Evolutionary conservation across 1,140 invertebrate genomes (phyloP).

Genomic region (Paraescarpia echinospica): DNA sequence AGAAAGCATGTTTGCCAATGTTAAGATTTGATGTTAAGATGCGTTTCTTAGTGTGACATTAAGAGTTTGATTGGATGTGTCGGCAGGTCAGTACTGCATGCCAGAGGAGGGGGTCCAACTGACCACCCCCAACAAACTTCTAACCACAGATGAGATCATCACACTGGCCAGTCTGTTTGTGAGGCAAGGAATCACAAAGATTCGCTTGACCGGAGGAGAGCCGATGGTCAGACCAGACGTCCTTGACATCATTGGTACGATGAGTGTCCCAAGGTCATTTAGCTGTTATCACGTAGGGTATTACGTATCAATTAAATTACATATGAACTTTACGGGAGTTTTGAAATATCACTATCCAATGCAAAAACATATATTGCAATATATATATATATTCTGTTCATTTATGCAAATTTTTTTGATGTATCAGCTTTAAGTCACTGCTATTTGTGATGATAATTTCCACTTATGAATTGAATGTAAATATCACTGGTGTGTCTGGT

Average conservation of each 20-base stretch:
- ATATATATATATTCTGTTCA: background rate
- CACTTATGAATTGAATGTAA: too few species aligned
- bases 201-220: constrained; percentile 95
- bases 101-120: constrained; percentile 89
- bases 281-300: background rate
- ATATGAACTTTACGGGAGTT: background rate
- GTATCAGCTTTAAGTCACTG: background rate
- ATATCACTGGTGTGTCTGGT: too few species aligned
- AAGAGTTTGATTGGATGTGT: constrained; percentile 14
- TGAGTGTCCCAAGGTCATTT: background rate
- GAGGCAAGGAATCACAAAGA: constrained; percentile 84
- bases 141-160: constrained; percentile 84
- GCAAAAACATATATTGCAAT: too few species aligned
- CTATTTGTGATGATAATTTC: too few species aligned
- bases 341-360: too few species aligned
- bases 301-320: background rate
- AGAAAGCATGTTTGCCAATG: background rate
- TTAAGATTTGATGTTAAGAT: background rate
- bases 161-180: constrained; percentile 82
- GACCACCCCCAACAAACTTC: constrained; percentile 67
- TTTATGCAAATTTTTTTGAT: background rate
- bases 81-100: constrained; percentile 90
- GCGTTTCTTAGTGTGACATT: constrained; percentile 1
- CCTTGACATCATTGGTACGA: constrained; percentile 75
- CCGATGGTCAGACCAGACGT: constrained; percentile 89